These are phyloP conservation scores for Drosophila setosimentum DNA, from an alignment of 2,888 invertebrate genomes.

Conservation along the genomic window DNA sequence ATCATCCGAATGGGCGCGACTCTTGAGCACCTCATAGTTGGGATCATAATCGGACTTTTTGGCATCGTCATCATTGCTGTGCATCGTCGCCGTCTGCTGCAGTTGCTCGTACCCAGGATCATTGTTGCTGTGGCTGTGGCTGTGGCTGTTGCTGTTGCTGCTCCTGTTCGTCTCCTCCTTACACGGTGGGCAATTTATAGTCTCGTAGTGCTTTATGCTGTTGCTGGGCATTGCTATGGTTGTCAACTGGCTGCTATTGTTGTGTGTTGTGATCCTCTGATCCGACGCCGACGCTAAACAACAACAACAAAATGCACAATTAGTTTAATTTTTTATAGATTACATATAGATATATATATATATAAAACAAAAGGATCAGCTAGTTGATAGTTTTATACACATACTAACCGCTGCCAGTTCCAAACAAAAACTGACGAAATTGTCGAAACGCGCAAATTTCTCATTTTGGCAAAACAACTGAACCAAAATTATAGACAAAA, in stretches of 20 bases:
- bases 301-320: constrained; percentile 10
- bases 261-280: constrained; percentile 12
- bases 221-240: constrained; percentile 44
- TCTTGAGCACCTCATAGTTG: constrained; percentile 91
- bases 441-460: constrained; percentile 77
- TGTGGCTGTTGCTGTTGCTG: constrained; percentile 61
- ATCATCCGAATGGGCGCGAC: constrained; percentile 84
- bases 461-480: constrained; percentile 84
- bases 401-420: constrained; percentile 83
- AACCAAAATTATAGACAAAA: constrained; percentile 24
- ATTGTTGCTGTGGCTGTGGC: constrained; percentile 85
- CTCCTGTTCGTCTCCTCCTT: constrained; percentile 77
- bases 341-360: no score
- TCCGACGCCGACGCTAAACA: constrained; percentile 33
- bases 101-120: constrained; percentile 92
- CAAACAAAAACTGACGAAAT: constrained; percentile 81
- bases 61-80: constrained; percentile 60
- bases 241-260: constrained; percentile 39
- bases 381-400: not conserved
- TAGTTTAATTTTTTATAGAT: not conserved
- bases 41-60: constrained; percentile 89
- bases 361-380: not conserved
- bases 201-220: constrained; percentile 81
- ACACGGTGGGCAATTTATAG: constrained; percentile 81
- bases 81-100: constrained; percentile 56